These are phyloP conservation scores for Synergus japonicus DNA, from an alignment of 2,888 invertebrate species.

Conservation along the genomic window DNA sequence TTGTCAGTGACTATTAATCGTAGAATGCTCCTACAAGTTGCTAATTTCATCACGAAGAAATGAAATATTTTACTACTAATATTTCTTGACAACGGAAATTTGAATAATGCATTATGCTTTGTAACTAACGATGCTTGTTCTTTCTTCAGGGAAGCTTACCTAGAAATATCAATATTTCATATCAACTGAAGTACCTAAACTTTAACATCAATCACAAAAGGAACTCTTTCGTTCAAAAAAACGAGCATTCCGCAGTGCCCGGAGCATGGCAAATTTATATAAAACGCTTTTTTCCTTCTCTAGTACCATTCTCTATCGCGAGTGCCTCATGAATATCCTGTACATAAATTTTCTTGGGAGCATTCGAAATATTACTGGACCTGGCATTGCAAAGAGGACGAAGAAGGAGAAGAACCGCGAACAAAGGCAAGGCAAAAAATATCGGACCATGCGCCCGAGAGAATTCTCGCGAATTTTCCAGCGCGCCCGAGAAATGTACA, in stretches of 20 bases:
- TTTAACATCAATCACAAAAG: conserved; percentile 7
- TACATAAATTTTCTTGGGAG: conserved; percentile 58
- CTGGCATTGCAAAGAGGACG: conserved; percentile 49
- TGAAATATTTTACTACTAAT: too few species aligned
- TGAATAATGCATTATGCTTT: not conserved
- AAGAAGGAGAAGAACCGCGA: conserved; percentile 50
- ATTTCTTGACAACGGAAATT: too few species aligned
- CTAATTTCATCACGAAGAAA: not conserved
- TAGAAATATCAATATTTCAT: not conserved
- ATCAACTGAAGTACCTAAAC: not conserved
- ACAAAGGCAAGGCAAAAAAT: conserved; percentile 49
- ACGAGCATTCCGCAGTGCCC: not conserved
- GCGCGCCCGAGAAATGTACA: conserved; percentile 40
- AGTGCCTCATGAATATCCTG: conserved; percentile 59
- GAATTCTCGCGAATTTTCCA: conserved; percentile 48
- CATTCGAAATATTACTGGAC: conserved; percentile 61
- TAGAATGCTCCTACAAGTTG: not conserved
- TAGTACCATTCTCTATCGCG: conserved; percentile 53
- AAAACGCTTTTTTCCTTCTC: conserved; percentile 48
- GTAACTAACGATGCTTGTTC: not conserved
- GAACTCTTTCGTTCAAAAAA: not conserved
- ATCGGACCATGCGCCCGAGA: conserved; percentile 45
- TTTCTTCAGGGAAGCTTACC: not conserved
- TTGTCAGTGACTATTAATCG: not conserved
- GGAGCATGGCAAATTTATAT: conserved; percentile 55